Conservation (phyloP, 2,888 invertebrate species). For the Digitonthophagus gazella region DNA sequence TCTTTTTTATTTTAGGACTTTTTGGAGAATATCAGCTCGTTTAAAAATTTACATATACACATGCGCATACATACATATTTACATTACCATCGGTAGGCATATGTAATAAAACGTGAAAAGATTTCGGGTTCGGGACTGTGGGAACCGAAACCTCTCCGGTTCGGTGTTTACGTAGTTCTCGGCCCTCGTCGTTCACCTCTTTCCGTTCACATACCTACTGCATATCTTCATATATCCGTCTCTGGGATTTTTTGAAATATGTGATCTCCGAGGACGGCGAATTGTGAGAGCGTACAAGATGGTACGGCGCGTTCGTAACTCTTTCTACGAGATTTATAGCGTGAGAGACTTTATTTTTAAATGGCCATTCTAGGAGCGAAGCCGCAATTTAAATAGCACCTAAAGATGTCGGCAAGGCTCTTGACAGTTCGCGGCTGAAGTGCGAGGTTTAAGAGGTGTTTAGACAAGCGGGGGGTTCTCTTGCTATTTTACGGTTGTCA, state of each 20-base stretch:
- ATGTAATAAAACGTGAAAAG: conserved; percentile 16
- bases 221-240: conserved; percentile 1
- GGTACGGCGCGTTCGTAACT: conserved; percentile 8
- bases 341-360: conserved; percentile 10
- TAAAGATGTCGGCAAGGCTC: conserved; percentile 1
- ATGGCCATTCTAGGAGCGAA: not conserved
- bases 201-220: conserved; percentile 18
- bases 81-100: conserved; percentile 13
- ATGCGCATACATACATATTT: conserved; percentile 3
- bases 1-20: not conserved
- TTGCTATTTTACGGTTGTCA: conserved; percentile 17
- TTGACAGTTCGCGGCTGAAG: not conserved
- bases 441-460: conserved; percentile 14
- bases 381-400: conserved; percentile 10
- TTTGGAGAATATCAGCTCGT: not conserved
- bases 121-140: conserved; percentile 10
- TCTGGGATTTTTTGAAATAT: not conserved
- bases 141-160: conserved; percentile 15
- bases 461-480: conserved; percentile 22
- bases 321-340: conserved; percentile 10
- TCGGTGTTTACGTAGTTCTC: conserved; percentile 21
- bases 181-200: conserved; percentile 19
- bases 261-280: not conserved
- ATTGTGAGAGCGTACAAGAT: not conserved
- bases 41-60: conserved; percentile 11